Percentiles rank a stretch among this genome's conserved stretches.
phyloP scores from a whole-genome alignment of 2,797 vertebrate genomes.

The Chelon labrosus region DNA sequence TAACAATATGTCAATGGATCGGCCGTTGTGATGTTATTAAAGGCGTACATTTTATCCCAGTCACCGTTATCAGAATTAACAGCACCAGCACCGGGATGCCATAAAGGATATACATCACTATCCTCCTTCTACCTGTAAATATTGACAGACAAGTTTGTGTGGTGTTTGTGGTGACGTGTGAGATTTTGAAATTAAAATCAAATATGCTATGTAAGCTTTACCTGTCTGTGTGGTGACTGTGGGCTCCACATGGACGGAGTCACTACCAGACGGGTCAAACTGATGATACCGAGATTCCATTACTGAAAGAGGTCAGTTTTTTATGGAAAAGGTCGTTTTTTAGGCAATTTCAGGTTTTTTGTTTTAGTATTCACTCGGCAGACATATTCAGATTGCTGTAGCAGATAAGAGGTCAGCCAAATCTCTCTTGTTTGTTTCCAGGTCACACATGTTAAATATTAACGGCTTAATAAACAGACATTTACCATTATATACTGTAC shows the following conservation, averaged over 20 bases:
- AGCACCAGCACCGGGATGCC: constrained; percentile 72
- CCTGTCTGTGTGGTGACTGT: constrained; percentile 29
- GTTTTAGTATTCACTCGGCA: neutral
- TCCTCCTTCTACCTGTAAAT: constrained; percentile 62
- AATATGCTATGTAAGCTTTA: constrained; percentile 8
- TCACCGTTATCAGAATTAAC: constrained; percentile 74
- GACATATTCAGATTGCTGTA: neutral
- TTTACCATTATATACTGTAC: neutral
- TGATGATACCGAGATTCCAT: constrained; percentile 77
- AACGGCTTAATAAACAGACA: constrained; percentile 39
- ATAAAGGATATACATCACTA: constrained; percentile 64
- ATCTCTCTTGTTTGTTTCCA: constrained; percentile 45
- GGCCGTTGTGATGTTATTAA: neutral
- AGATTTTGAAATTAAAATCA: neutral
- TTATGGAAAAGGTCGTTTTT: fast-evolving
- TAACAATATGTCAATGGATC: neutral
- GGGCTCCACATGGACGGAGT: neutral
- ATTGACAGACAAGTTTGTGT: constrained; percentile 1
- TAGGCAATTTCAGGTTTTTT: too few relatives aligned
- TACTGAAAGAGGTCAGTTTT: constrained; percentile 17
- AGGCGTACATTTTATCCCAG: constrained; percentile 79
- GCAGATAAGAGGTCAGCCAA: constrained; percentile 25
- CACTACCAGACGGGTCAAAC: constrained; percentile 52
- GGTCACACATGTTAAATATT: constrained; percentile 60
- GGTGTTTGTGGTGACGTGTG: neutral